phyloP scores from a whole-genome alignment of 2,797 vertebrate genomes.

The Columba guinea region DNA sequence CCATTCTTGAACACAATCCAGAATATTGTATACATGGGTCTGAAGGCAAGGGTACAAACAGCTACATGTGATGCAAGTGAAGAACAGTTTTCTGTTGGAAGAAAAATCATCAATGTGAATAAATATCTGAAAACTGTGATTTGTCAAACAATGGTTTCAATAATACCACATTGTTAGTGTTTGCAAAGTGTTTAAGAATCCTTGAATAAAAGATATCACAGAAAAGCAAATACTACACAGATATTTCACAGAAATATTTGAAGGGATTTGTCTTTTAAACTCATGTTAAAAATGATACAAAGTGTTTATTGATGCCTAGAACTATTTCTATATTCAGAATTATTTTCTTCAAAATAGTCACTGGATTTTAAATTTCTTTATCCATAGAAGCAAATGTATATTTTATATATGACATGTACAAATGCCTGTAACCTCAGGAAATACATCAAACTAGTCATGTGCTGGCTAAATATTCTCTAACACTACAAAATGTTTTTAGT shows the following conservation, averaged over 20 bases:
- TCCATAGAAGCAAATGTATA: neutral
- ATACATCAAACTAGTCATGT: neutral
- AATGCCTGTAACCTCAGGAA: neutral
- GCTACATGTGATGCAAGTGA: neutral
- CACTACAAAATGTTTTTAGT: neutral
- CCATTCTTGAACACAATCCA: neutral
- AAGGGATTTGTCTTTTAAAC: neutral
- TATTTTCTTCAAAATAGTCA: neutral
- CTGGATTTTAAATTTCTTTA: neutral
- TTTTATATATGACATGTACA: neutral
- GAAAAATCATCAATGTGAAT: neutral
- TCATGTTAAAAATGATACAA: neutral
- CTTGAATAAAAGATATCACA: neutral
- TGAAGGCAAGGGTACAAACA: neutral
- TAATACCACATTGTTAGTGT: neutral
- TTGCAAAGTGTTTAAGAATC: neutral
- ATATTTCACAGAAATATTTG: neutral
- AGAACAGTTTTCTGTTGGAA: neutral
- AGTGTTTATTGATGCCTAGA: neutral
- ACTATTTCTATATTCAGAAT: neutral
- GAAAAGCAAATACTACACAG: neutral
- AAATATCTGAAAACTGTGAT: neutral
- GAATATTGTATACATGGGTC: neutral
- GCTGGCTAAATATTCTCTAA: neutral
- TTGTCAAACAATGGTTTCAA: neutral